Base-by-base conservation (phyloP, 2,797 vertebrate genomes). In the Coluber constrictor region DNA sequence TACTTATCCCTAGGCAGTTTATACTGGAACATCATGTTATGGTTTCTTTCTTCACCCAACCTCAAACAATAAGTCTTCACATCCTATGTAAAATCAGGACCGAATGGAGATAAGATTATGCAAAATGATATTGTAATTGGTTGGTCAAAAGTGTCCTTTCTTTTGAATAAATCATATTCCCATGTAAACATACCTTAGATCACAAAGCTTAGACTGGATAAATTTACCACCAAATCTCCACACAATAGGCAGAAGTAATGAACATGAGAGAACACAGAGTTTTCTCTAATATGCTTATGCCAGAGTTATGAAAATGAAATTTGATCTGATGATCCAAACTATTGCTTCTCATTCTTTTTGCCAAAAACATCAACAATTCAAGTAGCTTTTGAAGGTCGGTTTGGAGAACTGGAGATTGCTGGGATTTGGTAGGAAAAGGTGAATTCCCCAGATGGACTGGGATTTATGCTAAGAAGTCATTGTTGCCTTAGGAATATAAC, bases 31-130 rank as follows among this genome's bases (percentile, higher is more conserved):
- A 47, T 11, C 37, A 25, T 25, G 9, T 83, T 83, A 47, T 47
- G 37, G 16, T 43, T 12, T 83, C 20, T 83, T 83, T 37, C 20
- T 20, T 83, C 37, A 47, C 43, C 37, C 79, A 83, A 25, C 23
- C 43, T 47, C 94, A 95, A 92, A 96, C 95, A 93, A 3, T 61
- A 86, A 94, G 23, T 93, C 83, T 47, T 57, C 66, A 90, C 55
- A 5, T 91, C 63, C 10, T 1, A 47, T 86, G 54, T 88, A 88
- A 54, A 51, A 29, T 29, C 16, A n/a, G 13, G 92, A 86, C 47
- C 89, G 12, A 83, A 83, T 47, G 55, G 6, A 60, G 91, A 95
- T 94, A 16, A 0, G 60, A n/a, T 3, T 13, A 20, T 5, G n/a
- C 20, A 66, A 54, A 54, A 15, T 10, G 5, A 12, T 83, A 10